These are phyloP conservation scores for Stenchaetothrips biformis DNA, from an alignment of 2,888 invertebrate species.

Conservation along the genomic window DNA sequence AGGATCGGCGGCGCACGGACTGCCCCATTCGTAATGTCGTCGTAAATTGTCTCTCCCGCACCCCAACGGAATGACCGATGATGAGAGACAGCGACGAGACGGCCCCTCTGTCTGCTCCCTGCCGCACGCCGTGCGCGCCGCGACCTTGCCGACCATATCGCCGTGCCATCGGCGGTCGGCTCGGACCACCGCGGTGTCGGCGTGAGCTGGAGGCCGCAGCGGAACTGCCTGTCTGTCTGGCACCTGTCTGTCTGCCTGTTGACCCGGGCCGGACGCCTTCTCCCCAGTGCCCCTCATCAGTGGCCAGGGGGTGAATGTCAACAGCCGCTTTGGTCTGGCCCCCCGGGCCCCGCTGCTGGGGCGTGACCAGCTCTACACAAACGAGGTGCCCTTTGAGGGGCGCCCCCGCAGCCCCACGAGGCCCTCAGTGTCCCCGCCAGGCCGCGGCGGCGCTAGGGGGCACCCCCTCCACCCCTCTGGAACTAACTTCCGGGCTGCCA, in stretches of 20 bases:
- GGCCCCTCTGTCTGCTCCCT: neutral
- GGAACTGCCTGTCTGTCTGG: too few species aligned
- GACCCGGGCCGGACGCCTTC: neutral
- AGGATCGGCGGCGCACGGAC: too few species aligned
- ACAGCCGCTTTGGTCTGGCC: neutral
- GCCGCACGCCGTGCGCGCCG: neutral
- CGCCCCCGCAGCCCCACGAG: neutral
- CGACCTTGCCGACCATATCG: neutral
- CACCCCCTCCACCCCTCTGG: neutral
- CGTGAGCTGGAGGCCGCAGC: too few species aligned
- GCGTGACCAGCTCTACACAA: neutral
- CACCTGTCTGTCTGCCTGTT: neutral
- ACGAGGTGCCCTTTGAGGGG: neutral
- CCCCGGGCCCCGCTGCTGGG: neutral
- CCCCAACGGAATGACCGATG: too few species aligned
- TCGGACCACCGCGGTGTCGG: too few species aligned
- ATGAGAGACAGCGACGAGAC: too few species aligned
- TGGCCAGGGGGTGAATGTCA: constrained; percentile 2
- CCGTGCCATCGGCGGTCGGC: neutral
- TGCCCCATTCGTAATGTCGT: too few species aligned
- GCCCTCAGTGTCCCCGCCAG: neutral
- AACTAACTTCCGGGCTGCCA: too few species aligned
- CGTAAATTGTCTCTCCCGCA: too few species aligned
- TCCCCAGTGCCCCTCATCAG: constrained; percentile 2
- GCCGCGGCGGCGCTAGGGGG: neutral